Base-by-base conservation (phyloP, 2,113 vertebrate genomes). In the Lampris incognitus region DNA sequence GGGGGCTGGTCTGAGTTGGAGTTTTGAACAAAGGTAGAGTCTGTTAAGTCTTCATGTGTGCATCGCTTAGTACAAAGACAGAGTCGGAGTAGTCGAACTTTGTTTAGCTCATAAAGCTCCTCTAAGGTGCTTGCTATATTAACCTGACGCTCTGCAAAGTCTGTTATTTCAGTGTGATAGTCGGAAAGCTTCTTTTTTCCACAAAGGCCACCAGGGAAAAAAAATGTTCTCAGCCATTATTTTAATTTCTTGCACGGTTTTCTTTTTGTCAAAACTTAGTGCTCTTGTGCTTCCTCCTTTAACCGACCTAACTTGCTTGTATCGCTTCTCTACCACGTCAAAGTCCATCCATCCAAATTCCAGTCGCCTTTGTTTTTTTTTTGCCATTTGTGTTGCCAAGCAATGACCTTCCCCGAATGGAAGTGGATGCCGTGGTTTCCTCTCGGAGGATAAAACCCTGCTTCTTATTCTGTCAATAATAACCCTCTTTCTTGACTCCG, bases 251-350 rank as follows among this genome's bases (percentile, higher is more conserved):
- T 55, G 54, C 13, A 55, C 54, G 1, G 54, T 55, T 13, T 55
- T 55, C 11, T 55, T 55, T 55, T 55, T 36, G 54, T 55, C 54
- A 55, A 55, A 2, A 24, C 54, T n/a, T 55, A 55, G 6, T 55
- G 11, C 54, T n/a, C 52, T 6, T 54, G 52, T 54, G 13, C 11
- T 1, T 55, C 5, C n/a, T 54, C 9, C 10, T 55, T 55, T n/a
- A 55, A 55, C 11, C 13, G 10, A 55, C 54, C 54, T 55, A 55
- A 41, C 41, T 49, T 49, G 54, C 49, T 70, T 55, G 68, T 46
- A 65, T 42, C 1, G 40, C 11, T 46, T 74, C 44, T 46, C 44
- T 46, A 6, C 44, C 44, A 46, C 6, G 44, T 46, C 44, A 46
- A 46, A 46, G 44, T 46, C 44, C 44, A 46, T 46, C 44, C 44